Evolutionary conservation across 1,140 invertebrate genomes (phyloP).

Genomic region (Saccostrea echinata): DNA sequence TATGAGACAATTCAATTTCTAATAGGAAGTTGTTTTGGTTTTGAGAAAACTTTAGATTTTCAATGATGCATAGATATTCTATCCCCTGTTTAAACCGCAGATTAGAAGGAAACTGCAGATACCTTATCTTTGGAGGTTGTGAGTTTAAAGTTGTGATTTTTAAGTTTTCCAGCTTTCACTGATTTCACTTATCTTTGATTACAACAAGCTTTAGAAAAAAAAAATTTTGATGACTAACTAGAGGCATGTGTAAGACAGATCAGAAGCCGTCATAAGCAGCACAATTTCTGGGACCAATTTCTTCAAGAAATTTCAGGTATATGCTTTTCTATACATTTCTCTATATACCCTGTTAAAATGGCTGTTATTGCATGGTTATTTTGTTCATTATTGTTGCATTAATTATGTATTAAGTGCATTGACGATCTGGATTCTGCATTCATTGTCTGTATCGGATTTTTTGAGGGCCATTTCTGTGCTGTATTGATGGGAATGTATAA

Average conservation of each 20-base stretch:
- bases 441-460: constrained; percentile 1
- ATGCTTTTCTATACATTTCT: background rate
- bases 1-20: constrained; percentile 4
- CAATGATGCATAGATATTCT: background rate
- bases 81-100: background rate
- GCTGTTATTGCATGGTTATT: background rate
- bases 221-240: constrained; percentile 14
- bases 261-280: background rate
- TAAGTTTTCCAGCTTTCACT: constrained; percentile 15
- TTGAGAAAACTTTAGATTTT: background rate
- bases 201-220: background rate
- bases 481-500: background rate
- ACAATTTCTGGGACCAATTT: background rate
- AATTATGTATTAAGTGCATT: constrained; percentile 5
- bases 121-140: background rate
- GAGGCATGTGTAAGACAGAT: constrained; percentile 2
- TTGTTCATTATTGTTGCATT: background rate
- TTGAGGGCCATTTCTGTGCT: background rate
- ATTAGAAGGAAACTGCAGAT: background rate
- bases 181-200: constrained; percentile 17
- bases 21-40: constrained; percentile 27
- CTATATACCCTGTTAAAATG: background rate
- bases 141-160: background rate
- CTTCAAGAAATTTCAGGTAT: background rate
- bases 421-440: background rate